Conservation (phyloP, 2,797 vertebrate genomes). For the Tokudaia tokunoshimensis region DNA sequence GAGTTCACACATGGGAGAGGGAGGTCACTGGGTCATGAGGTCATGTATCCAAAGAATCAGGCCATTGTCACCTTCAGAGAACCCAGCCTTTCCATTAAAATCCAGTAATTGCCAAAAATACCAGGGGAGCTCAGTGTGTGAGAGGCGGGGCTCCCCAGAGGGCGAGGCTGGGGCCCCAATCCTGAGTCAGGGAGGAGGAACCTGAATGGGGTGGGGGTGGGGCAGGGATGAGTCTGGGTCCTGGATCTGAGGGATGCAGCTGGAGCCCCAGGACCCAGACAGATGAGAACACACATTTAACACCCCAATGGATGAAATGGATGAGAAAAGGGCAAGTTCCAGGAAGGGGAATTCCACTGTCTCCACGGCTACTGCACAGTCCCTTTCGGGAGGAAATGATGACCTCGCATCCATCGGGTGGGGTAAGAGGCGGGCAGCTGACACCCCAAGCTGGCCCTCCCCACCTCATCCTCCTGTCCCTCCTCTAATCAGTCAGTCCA, state of each 20-base stretch:
- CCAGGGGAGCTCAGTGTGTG: background rate
- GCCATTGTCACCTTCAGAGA: constrained; percentile 71
- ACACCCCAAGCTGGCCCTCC: background rate
- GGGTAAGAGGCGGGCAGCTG: background rate
- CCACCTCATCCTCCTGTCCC: background rate
- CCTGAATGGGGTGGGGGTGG: too few species aligned
- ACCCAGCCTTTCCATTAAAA: constrained; percentile 71
- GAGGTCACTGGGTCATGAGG: constrained; percentile 78
- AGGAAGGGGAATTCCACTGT: background rate
- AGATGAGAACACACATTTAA: background rate
- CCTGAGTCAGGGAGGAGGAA: background rate
- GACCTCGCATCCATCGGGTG: background rate
- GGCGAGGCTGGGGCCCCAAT: background rate
- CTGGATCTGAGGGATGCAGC: background rate
- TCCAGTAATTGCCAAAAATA: constrained; percentile 40
- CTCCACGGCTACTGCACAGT: background rate
- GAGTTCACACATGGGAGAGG: background rate
- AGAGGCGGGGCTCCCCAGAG: constrained; percentile 24
- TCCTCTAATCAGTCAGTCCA: constrained; percentile 74
- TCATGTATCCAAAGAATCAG: constrained; percentile 56
- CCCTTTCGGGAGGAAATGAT: background rate
- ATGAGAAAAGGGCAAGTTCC: too few species aligned
- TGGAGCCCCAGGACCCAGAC: background rate
- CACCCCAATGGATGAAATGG: background rate
- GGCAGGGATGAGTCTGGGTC: background rate